Percentiles rank a stretch among this genome's conserved stretches.
Evolutionary conservation across 2,888 invertebrate genomes (phyloP).

Genomic region (Drosophila kanekoi): DNA sequence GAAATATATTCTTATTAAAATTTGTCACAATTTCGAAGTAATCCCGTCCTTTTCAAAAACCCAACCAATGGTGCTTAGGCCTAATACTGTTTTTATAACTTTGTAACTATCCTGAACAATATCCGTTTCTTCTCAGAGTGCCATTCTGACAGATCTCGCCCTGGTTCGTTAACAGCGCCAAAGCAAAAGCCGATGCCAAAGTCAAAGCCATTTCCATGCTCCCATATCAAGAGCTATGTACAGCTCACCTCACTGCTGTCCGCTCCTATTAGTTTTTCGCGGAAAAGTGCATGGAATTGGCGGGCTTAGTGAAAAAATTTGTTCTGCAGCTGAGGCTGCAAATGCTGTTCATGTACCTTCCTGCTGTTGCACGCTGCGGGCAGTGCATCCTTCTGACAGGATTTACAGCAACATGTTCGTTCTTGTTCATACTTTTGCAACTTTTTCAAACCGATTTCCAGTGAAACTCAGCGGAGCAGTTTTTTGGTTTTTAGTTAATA

Average conservation of each 20-base stretch:
- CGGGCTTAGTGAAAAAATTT: slow-evolving; percentile 63
- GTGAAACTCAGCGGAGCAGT: slow-evolving; percentile 3
- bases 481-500: slow-evolving; percentile 14
- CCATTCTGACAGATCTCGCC: slow-evolving; percentile 10
- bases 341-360: not conserved
- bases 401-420: slow-evolving; percentile 37
- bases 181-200: slow-evolving; percentile 22
- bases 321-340: slow-evolving; percentile 30
- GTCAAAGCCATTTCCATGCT: slow-evolving; percentile 4
- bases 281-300: slow-evolving; percentile 60
- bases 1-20: too few relatives aligned
- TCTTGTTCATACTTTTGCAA: not conserved
- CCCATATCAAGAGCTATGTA: not conserved
- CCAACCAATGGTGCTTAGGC: too few relatives aligned
- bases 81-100: too few relatives aligned
- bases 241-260: slow-evolving; percentile 8
- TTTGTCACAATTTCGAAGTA: too few relatives aligned
- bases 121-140: not conserved
- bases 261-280: slow-evolving; percentile 51
- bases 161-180: slow-evolving; percentile 37
- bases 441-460: not conserved
- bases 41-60: too few relatives aligned
- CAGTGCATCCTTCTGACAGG: slow-evolving; percentile 38
- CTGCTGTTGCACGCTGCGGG: not conserved
- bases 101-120: not conserved